Base-by-base conservation (phyloP, 2,113 vertebrate genomes). In the Alaudala cheleensis region DNA sequence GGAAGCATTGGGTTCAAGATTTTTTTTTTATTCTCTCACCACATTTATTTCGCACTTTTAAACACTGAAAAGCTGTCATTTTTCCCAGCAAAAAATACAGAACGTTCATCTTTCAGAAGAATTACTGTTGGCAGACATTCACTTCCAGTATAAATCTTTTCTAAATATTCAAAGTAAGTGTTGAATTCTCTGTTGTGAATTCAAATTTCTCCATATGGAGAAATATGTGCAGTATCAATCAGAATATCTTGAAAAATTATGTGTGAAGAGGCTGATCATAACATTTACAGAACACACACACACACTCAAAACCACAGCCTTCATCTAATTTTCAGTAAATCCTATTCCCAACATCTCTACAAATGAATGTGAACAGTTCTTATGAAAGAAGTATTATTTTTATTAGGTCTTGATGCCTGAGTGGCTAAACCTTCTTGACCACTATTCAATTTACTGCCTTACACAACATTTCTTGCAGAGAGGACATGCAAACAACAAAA, bases 241-340 rank as follows among this genome's bases (percentile, higher is more conserved):
- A 95, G 80, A 93, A 28, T 90, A 92, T 81, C 88, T 92, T 93
- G 83, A 96, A 88, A 94, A 97, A 97, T 96, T 97, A 96, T 54
- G 92, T 93, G 96, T 86, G 94, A 95, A 97, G 69, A 93, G 49
- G 47, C 72, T 86, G 91, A 96, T 97, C 94, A 96, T 91, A 96
- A 97, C 95, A 97, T 96, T 97, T 97, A 97, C 95, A 91, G 88
- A 96, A 95, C 62, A 93, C 85, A 96, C 40, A 40, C 78, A 96
- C 78, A 87, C 76, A 74, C 76, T 95, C 72, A 81, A 81, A 95
- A 78, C 64, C 47, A 88, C 60, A 79, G 61, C 73, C 70, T 65
- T 90, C 13, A 51, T 81, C 60, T 92, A 60, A 81, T 92, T 93
- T 87, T 92, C 85, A 78, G 72, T 51, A 86, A 92, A 90, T 14